phyloP scores from a whole-genome alignment of 2,888 invertebrate genomes.

The Podotricha telesiphe region DNA sequence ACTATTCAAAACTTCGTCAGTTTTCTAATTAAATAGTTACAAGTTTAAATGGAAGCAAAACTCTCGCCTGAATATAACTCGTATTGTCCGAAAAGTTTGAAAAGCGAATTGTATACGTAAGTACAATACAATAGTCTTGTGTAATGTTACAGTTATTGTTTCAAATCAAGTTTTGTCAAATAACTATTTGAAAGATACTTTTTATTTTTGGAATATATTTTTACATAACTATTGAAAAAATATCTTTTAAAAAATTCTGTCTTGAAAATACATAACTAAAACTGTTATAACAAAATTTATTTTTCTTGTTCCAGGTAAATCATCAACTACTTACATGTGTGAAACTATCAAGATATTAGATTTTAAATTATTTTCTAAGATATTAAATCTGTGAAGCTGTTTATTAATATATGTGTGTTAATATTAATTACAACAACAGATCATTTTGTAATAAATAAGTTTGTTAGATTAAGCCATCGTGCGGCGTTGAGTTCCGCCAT shows the following conservation, averaged over 20 bases:
- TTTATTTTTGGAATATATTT: too few relatives aligned
- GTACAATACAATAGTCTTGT: conserved; percentile 7
- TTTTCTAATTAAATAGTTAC: conserved; percentile 24
- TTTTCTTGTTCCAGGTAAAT: conserved; percentile 44
- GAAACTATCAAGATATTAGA: background rate
- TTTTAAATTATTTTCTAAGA: background rate
- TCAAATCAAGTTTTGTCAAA: background rate
- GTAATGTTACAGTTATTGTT: conserved; percentile 1
- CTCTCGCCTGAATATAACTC: conserved; percentile 23
- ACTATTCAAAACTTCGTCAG: conserved; percentile 22
- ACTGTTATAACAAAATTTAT: conserved; percentile 8
- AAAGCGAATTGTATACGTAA: conserved; percentile 19
- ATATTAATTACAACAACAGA: too few relatives aligned
- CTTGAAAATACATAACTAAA: too few relatives aligned
- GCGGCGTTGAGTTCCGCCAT: too few relatives aligned
- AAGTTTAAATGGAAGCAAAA: conserved; percentile 26
- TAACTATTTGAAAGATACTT: background rate
- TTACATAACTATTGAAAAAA: too few relatives aligned
- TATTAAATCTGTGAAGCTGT: background rate
- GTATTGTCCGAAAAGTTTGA: conserved; percentile 23
- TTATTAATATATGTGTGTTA: too few relatives aligned
- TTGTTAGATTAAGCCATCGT: too few relatives aligned
- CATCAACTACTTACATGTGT: background rate
- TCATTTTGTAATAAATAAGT: too few relatives aligned
- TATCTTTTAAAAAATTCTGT: too few relatives aligned